These are phyloP conservation scores for Cotesia vestalis DNA, from an alignment of 1,140 invertebrate species.

Conservation along the genomic window DNA sequence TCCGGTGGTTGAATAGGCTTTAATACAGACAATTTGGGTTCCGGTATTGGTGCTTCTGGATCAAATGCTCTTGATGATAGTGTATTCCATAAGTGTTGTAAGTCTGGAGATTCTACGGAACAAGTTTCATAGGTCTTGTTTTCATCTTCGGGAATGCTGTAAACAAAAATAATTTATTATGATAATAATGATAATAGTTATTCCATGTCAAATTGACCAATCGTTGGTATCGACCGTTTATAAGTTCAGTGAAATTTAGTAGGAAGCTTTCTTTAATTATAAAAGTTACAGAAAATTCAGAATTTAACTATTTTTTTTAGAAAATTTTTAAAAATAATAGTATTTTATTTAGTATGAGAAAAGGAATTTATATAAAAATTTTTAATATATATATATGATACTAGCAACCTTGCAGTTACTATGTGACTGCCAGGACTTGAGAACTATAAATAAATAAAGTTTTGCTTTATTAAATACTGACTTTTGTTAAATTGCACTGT, in stretches of 20 bases:
- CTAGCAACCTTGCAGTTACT: too few relatives aligned
- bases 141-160: constrained; percentile 26
- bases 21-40: background rate
- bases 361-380: too few relatives aligned
- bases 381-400: too few relatives aligned
- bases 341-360: too few relatives aligned
- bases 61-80: constrained; percentile 45
- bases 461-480: too few relatives aligned
- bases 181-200: background rate
- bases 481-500: too few relatives aligned
- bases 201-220: background rate
- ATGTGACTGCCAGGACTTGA: too few relatives aligned
- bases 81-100: constrained; percentile 44
- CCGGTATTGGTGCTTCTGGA: constrained; percentile 38
- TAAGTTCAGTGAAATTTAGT: background rate
- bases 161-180: constrained; percentile 12
- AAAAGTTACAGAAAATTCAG: too few relatives aligned
- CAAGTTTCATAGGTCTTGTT: constrained; percentile 39
- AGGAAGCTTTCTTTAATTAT: too few relatives aligned
- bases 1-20: background rate
- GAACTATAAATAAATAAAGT: too few relatives aligned
- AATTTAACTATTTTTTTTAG: too few relatives aligned
- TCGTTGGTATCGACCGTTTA: background rate
- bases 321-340: too few relatives aligned
- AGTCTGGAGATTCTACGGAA: constrained; percentile 37